These are phyloP conservation scores for Chelonoidis abingdonii DNA, from an alignment of 2,113 vertebrate genomes.

Conservation along the genomic window DNA sequence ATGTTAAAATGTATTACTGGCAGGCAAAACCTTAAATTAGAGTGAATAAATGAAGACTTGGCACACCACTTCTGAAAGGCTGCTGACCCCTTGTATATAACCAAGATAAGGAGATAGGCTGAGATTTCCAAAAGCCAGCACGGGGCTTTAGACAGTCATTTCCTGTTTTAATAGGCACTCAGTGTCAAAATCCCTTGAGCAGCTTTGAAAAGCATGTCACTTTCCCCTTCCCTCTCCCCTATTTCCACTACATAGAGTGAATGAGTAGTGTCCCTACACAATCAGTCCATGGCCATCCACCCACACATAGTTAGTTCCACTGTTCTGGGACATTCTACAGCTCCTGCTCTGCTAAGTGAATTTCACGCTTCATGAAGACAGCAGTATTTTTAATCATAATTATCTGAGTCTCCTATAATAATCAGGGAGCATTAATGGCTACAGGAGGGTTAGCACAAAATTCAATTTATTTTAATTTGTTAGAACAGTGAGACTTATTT, in stretches of 20 bases:
- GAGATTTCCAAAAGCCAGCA: not conserved
- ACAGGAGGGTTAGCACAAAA: not conserved
- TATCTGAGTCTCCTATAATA: not conserved
- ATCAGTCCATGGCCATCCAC: not conserved
- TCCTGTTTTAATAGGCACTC: not conserved
- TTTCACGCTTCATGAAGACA: accelerated
- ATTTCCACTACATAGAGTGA: not conserved
- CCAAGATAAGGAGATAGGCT: not conserved
- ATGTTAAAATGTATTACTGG: too few species aligned
- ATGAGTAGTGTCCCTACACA: too few species aligned
- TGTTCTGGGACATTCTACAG: not conserved
- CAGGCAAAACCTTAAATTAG: too few species aligned
- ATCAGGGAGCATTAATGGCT: not conserved
- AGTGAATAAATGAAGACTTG: too few species aligned
- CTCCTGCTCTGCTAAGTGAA: not conserved
- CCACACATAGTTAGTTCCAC: not conserved
- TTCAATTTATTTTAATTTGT: conserved; percentile 30
- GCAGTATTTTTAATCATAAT: conserved; percentile 6
- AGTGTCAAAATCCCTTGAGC: not conserved
- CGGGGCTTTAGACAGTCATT: not conserved
- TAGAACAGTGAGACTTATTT: not conserved
- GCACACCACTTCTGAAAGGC: too few species aligned
- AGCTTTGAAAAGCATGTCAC: not conserved
- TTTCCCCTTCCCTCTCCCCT: too few species aligned
- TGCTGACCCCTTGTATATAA: not conserved